These are phyloP conservation scores for Thymelicus sylvestris DNA, from an alignment of 2,888 invertebrate species.

Conservation along the genomic window DNA sequence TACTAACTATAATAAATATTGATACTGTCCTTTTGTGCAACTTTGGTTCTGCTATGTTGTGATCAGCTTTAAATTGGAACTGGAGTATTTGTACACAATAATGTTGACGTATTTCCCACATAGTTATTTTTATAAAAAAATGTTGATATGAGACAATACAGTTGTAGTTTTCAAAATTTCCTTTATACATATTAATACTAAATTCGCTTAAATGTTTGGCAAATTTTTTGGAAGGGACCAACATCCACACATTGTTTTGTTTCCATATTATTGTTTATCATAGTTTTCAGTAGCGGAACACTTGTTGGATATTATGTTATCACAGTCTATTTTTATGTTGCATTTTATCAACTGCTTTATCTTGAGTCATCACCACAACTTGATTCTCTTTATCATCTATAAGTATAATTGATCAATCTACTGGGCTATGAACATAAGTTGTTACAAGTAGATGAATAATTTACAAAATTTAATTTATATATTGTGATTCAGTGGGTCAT, in stretches of 20 bases:
- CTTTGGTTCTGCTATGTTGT: slow-evolving; percentile 82
- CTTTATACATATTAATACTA: slow-evolving; percentile 56
- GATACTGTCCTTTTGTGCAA: slow-evolving; percentile 81
- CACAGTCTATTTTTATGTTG: slow-evolving; percentile 60
- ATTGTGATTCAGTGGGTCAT: slow-evolving; percentile 77
- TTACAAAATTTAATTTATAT: slow-evolving; percentile 72
- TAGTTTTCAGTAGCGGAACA: slow-evolving; percentile 57
- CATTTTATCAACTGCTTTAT: slow-evolving; percentile 67
- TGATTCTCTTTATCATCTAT: slow-evolving; percentile 53
- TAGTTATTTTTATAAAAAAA: slow-evolving; percentile 82
- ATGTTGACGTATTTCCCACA: slow-evolving; percentile 73
- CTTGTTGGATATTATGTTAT: slow-evolving; percentile 51
- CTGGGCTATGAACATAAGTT: slow-evolving; percentile 76
- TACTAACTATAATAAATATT: slow-evolving; percentile 73
- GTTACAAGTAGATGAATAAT: slow-evolving; percentile 64
- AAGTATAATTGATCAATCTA: slow-evolving; percentile 59
- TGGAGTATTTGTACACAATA: slow-evolving; percentile 78
- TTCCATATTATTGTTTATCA: slow-evolving; percentile 50
- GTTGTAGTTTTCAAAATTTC: slow-evolving; percentile 70
- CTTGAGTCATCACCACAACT: slow-evolving; percentile 59
- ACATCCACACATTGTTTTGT: slow-evolving; percentile 62
- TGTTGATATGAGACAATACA: slow-evolving; percentile 82
- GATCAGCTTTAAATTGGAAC: slow-evolving; percentile 81
- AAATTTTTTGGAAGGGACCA: slow-evolving; percentile 81
- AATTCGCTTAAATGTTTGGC: slow-evolving; percentile 66